Conservation (phyloP, 1,140 invertebrate genomes). For the Drosophila lacertosa region DNA sequence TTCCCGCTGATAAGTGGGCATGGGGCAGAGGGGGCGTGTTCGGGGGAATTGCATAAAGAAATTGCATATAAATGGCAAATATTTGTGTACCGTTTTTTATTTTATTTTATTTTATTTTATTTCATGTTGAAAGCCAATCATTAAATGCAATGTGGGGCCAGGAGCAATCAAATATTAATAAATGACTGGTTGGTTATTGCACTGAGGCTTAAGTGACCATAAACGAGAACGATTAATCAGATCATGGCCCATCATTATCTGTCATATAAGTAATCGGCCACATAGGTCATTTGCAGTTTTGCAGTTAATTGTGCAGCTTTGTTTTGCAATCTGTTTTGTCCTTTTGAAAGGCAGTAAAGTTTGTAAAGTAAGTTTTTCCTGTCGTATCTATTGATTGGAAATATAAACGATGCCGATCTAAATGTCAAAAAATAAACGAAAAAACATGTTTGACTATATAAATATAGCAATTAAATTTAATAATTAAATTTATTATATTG, state of each 20-base stretch:
- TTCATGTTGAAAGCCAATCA: conserved; percentile 30
- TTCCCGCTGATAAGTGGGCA: conserved; percentile 41
- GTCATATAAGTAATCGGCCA: conserved; percentile 11
- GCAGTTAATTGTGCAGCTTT: not conserved
- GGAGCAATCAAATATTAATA: conserved; percentile 42
- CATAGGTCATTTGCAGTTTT: not conserved
- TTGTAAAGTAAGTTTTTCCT: no score
- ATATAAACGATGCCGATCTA: no score
- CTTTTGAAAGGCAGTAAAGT: not conserved
- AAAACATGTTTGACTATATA: no score
- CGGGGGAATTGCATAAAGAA: not conserved
- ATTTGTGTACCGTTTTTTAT: conserved; percentile 18
- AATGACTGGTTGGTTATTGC: conserved; percentile 24
- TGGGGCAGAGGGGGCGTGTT: no score
- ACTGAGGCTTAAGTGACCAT: conserved; percentile 23
- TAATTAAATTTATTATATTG: no score
- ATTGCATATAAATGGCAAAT: conserved; percentile 34
- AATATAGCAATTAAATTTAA: no score
- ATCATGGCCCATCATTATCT: conserved; percentile 27
- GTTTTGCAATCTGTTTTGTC: not conserved
- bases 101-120: not conserved
- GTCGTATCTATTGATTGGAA: no score
- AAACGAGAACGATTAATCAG: conserved; percentile 33
- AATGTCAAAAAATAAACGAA: no score
- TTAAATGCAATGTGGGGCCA: conserved; percentile 5